Evolutionary conservation across 2,797 vertebrate genomes (phyloP).

Genomic region (Halcyon chelicuti): DNA sequence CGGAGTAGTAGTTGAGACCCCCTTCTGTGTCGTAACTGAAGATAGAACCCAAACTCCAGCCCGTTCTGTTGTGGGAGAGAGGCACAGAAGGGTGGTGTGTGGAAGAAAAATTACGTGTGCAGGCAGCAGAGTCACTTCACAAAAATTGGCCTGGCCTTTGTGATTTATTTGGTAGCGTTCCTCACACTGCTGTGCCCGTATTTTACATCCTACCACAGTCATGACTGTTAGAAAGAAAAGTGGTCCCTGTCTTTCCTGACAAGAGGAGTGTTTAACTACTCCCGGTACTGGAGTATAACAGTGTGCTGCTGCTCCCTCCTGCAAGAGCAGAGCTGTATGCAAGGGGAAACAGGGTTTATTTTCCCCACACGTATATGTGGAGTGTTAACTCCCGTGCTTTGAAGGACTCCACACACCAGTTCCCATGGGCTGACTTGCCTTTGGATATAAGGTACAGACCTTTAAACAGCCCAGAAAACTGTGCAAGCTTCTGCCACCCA

Average conservation of each 20-base stretch:
- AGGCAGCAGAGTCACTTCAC: not conserved
- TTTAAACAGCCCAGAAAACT: not conserved
- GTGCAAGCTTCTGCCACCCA: not conserved
- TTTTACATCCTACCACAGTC: not conserved
- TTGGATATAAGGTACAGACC: not conserved
- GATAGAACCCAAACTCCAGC: not conserved
- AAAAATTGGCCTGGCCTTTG: not conserved
- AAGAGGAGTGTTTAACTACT: not conserved
- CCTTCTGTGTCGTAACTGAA: not conserved
- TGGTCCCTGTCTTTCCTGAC: not conserved
- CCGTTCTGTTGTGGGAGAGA: not conserved
- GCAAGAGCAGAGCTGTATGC: not conserved
- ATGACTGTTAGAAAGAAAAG: not conserved
- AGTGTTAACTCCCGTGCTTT: not conserved
- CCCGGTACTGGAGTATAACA: not conserved
- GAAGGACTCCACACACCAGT: not conserved
- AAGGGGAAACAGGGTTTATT: not conserved
- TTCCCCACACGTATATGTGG: fast-evolving
- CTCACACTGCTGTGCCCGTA: not conserved
- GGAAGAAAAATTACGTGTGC: not conserved
- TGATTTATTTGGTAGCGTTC: not conserved
- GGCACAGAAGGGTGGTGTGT: not conserved
- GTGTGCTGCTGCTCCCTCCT: fast-evolving
- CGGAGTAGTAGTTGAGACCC: fast-evolving
- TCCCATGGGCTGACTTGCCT: not conserved